These are phyloP conservation scores for Agrotis clavis DNA, from an alignment of 2,888 invertebrate species.

Conservation along the genomic window DNA sequence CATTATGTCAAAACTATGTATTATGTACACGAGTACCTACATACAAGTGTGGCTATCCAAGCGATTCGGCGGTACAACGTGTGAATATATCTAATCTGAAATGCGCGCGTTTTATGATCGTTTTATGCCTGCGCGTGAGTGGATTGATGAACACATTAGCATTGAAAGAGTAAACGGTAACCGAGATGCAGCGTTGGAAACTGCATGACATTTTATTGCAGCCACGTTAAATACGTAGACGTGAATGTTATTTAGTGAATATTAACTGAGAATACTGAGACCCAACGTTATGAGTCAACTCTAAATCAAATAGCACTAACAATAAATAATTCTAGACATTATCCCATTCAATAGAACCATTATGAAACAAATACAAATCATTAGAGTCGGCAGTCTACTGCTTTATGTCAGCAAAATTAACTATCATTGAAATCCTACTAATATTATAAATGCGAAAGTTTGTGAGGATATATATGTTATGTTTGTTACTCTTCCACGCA, in stretches of 20 bases:
- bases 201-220: slow-evolving; percentile 26
- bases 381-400: slow-evolving; percentile 39
- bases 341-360: slow-evolving; percentile 51
- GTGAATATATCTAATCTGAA: slow-evolving; percentile 64
- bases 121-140: slow-evolving; percentile 58
- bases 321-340: slow-evolving; percentile 47
- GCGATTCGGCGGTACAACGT: slow-evolving; percentile 50
- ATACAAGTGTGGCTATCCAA: slow-evolving; percentile 48
- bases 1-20: slow-evolving; percentile 63
- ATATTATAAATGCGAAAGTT: too few species aligned
- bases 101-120: slow-evolving; percentile 60
- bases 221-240: slow-evolving; percentile 3
- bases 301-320: slow-evolving; percentile 54
- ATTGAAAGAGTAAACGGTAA: slow-evolving; percentile 54
- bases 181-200: slow-evolving; percentile 44
- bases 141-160: slow-evolving; percentile 61
- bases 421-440: slow-evolving; percentile 47
- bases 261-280: slow-evolving; percentile 1
- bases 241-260: slow-evolving; percentile 17
- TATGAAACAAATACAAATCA: slow-evolving; percentile 46
- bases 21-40: slow-evolving; percentile 52
- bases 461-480: too few species aligned
- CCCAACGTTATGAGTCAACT: slow-evolving; percentile 2
- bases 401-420: slow-evolving; percentile 47
- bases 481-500: too few species aligned